These are phyloP conservation scores for Pangasius sanitwongsei DNA, from an alignment of 2,797 vertebrate species.

Conservation along the genomic window DNA sequence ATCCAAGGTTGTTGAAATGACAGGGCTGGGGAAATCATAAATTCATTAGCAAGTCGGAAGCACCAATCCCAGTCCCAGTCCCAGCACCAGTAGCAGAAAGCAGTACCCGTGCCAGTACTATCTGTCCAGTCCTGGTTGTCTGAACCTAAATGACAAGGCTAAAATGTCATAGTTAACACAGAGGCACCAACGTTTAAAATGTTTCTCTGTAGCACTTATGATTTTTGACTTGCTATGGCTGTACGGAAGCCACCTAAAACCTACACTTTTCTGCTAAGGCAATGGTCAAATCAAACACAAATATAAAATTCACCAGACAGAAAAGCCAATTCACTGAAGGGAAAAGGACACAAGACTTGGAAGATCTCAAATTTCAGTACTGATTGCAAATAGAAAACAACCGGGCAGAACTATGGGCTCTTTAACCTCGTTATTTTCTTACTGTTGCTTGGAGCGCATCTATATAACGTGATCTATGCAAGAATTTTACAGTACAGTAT, in stretches of 20 bases:
- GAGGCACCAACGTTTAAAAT: not conserved
- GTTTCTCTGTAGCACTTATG: not conserved
- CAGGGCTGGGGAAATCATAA: not conserved
- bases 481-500: too few species aligned
- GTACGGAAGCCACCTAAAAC: not conserved
- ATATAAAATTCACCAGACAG: not conserved
- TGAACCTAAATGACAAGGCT: not conserved
- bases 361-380: not conserved
- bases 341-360: not conserved
- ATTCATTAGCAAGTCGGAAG: not conserved
- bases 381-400: not conserved
- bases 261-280: not conserved
- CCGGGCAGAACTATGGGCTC: not conserved
- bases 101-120: too few species aligned
- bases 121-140: not conserved
- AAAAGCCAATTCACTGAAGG: not conserved
- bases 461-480: not conserved
- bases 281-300: not conserved
- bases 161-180: not conserved
- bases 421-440: not conserved
- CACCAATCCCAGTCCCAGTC: not conserved
- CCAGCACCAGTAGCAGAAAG: not conserved
- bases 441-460: not conserved
- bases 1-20: conserved; percentile 2
- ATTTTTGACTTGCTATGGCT: not conserved